Conservation (phyloP, 2,888 invertebrate species). For the Dendrolimus pini region DNA sequence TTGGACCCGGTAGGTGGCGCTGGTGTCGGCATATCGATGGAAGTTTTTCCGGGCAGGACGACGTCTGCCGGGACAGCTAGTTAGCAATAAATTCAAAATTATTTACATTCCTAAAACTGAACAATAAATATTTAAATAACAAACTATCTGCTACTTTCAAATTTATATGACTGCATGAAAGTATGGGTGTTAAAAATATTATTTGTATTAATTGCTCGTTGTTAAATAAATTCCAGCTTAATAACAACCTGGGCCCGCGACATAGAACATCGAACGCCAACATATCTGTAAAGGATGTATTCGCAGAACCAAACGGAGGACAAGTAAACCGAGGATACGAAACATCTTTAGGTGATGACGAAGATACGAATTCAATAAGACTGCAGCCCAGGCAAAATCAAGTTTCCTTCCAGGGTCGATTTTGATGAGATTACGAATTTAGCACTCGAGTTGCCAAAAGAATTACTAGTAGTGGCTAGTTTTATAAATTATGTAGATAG, state of each 20-base stretch:
- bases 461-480: conserved; percentile 7
- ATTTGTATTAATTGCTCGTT: no score
- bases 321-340: conserved; percentile 88
- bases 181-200: no score
- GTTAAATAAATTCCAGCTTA: conserved; percentile 55
- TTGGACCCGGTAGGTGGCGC: no score
- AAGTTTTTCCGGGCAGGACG: no score
- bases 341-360: conserved; percentile 78
- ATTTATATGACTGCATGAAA: no score
- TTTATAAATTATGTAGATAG: conserved; percentile 20
- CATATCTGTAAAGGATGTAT: conserved; percentile 88
- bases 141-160: no score
- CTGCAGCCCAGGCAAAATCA: conserved; percentile 81
- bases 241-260: conserved; percentile 80
- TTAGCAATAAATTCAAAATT: no score
- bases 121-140: no score
- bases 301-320: conserved; percentile 82
- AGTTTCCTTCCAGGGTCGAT: conserved; percentile 77
- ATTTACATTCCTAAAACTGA: no score
- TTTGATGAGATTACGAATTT: conserved; percentile 27
- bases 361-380: conserved; percentile 83
- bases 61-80: no score
- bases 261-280: conserved; percentile 86
- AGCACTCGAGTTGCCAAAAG: conserved; percentile 43
- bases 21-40: no score